A percentile compares a stretch with the other conserved stretches of the same genome.
phyloP scores from a whole-genome alignment of 2,113 vertebrate genomes.

The Urocynchramus pylzowi region DNA sequence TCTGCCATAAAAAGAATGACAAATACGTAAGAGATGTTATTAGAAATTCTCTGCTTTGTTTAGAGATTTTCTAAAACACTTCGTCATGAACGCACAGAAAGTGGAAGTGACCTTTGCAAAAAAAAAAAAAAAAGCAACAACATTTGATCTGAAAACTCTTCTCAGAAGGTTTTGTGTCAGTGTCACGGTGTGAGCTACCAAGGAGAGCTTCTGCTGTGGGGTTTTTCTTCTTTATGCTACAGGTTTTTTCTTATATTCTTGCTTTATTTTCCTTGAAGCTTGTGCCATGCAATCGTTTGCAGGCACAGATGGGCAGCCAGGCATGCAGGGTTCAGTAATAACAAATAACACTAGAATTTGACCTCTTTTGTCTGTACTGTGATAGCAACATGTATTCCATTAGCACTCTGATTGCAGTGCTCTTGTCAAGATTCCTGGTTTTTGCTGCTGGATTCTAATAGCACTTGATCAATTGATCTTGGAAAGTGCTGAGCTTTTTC shows the following conservation, averaged over 20 bases:
- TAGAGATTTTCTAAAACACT: background rate
- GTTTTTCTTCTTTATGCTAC: background rate
- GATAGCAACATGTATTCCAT: background rate
- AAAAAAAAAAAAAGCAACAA: background rate
- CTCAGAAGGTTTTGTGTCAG: background rate
- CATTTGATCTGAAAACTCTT: background rate
- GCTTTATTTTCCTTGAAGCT: background rate
- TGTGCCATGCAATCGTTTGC: background rate
- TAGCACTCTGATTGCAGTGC: background rate
- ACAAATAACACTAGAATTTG: background rate
- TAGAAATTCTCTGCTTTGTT: background rate
- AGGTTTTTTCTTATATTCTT: background rate
- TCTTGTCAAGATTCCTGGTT: background rate
- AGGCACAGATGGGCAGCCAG: background rate
- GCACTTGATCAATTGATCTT: background rate
- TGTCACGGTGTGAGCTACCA: background rate
- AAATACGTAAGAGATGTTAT: background rate
- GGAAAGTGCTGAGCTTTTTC: background rate
- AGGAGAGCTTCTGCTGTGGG: background rate
- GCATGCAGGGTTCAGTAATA: background rate
- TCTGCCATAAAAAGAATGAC: background rate
- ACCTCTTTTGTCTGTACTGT: background rate
- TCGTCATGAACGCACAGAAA: background rate
- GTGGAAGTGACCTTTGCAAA: background rate
- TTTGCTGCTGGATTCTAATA: conserved; percentile 8